Base-by-base conservation (phyloP, 2,113 vertebrate species). In the Centrocercus urophasianus region DNA sequence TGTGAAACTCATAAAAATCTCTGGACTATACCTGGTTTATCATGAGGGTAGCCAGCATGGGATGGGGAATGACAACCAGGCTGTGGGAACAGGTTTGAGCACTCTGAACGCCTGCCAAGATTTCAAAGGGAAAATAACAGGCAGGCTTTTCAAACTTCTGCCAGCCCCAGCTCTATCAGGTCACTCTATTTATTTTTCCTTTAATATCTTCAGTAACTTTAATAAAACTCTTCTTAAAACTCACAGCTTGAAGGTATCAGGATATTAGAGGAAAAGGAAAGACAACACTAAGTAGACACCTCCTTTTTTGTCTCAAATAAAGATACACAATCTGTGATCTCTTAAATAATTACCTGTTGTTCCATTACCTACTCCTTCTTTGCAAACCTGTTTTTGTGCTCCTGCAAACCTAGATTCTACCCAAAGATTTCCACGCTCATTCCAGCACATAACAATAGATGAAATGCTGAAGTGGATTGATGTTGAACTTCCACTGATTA, bases 401-500 rank as follows among this genome's bases (percentile, higher is more conserved):
- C 43, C 32, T 89, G 57, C 38, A 91, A 81, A 78, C 40, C 30
- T 32, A 75, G 79, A 89, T 93, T 69, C 73, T 70, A 79, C 40
- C 54, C 34, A 86, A 94, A 90, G 80, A 42, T 88, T 95, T 72
- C 92, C 91, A 96, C 79, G 78, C 72, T 93, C 79, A 47, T 92
- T 93, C 70, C 66, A 64, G 63, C 42, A 27, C 80, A 38, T 91
- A 83, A 89, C 80, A 90, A 88, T 81, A 92, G 42, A 60, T 89
- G 66, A 71, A 79, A 79, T 54, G 25, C 38, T 94, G 71, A 48
- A 93, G 64, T 18, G 72, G 95, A 96, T 90, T 90, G 90, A 88
- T 89, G 86, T 95, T 96, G 88, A 97, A 91, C 82, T 97, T 94
- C 50, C 83, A 94, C 93, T 94, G 97, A 97, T 94, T 91, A 82